Percentiles rank a stretch among this genome's conserved stretches.
Evolutionary conservation across 1,140 invertebrate species (phyloP).

Genomic region (Papilio machaon): DNA sequence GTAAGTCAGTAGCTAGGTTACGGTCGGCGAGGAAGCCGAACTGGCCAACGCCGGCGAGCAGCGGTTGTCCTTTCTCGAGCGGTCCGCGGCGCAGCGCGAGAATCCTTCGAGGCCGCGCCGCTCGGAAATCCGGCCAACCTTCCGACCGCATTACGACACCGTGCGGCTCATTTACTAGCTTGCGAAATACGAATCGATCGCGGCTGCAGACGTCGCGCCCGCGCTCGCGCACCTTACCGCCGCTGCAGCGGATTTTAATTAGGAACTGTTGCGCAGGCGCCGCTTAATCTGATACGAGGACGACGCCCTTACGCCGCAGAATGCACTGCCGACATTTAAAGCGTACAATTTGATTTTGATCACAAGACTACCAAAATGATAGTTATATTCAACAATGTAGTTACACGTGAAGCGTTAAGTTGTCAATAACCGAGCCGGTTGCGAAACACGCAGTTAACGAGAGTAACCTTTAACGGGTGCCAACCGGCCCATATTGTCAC

Average conservation of each 20-base stretch:
- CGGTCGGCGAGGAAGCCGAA: conserved; percentile 42
- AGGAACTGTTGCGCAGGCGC: conserved; percentile 76
- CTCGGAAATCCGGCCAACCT: conserved; percentile 82
- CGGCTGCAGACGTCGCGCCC: conserved; percentile 79
- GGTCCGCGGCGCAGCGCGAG: conserved; percentile 65
- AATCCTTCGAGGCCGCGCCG: conserved; percentile 77
- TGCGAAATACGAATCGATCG: conserved; percentile 81
- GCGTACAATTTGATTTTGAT: not conserved
- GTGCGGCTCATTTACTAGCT: conserved; percentile 78
- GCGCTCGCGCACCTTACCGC: conserved; percentile 54
- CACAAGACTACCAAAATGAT: not conserved
- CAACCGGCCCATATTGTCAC: conserved; percentile 75
- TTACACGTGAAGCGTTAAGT: not conserved
- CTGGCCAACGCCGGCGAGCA: conserved; percentile 34
- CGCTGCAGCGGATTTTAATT: conserved; percentile 77
- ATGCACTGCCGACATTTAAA: not conserved
- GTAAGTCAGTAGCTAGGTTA: conserved; percentile 50
- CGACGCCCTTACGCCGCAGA: conserved; percentile 36
- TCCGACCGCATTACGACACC: conserved; percentile 79
- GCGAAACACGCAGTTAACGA: conserved; percentile 75
- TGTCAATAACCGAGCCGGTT: conserved; percentile 54
- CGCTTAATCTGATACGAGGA: conserved; percentile 79
- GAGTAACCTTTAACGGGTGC: conserved; percentile 76
- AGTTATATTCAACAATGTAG: not conserved
- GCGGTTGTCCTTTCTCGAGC: conserved; percentile 73